Conservation (phyloP, 2,888 invertebrate genomes). For the Spialia ferax region DNA sequence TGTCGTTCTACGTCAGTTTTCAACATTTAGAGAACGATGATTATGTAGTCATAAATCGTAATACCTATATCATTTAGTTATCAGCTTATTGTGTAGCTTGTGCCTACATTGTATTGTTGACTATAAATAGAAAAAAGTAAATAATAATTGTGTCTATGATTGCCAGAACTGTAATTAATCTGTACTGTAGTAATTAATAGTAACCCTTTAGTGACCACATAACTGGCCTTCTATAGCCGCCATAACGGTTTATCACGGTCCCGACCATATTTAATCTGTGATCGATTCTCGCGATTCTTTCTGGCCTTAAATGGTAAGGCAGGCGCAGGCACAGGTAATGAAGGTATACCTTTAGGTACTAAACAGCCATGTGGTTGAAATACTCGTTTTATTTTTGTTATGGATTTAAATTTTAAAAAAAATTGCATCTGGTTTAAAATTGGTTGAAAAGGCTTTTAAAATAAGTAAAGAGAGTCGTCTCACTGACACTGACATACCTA, state of each 20-base stretch:
- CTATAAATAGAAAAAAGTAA: too few relatives aligned
- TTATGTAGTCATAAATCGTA: too few relatives aligned
- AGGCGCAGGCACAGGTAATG: slow-evolving; percentile 14
- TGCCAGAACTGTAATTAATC: slow-evolving; percentile 4
- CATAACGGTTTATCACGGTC: slow-evolving; percentile 19
- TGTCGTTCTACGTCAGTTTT: too few relatives aligned
- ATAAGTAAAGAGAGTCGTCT: too few relatives aligned
- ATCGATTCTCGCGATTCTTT: slow-evolving; percentile 4
- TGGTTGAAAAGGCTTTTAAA: not conserved
- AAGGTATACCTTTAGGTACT: not conserved
- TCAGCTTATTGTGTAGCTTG: too few relatives aligned
- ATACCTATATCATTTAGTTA: too few relatives aligned
- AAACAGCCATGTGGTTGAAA: slow-evolving; percentile 12
- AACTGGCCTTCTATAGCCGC: slow-evolving; percentile 9
- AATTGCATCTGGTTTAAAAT: not conserved
- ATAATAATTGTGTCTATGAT: too few relatives aligned
- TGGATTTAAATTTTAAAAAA: not conserved
- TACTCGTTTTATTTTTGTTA: not conserved
- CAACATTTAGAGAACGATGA: too few relatives aligned
- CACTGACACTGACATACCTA: too few relatives aligned
- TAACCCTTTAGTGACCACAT: not conserved
- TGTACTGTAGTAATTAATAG: too few relatives aligned
- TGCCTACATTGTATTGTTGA: too few relatives aligned
- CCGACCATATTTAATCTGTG: slow-evolving; percentile 21
- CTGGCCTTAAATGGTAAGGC: slow-evolving; percentile 9